These are phyloP conservation scores for Leucopternis melanops DNA, from an alignment of 2,113 vertebrate genomes.

Conservation along the genomic window DNA sequence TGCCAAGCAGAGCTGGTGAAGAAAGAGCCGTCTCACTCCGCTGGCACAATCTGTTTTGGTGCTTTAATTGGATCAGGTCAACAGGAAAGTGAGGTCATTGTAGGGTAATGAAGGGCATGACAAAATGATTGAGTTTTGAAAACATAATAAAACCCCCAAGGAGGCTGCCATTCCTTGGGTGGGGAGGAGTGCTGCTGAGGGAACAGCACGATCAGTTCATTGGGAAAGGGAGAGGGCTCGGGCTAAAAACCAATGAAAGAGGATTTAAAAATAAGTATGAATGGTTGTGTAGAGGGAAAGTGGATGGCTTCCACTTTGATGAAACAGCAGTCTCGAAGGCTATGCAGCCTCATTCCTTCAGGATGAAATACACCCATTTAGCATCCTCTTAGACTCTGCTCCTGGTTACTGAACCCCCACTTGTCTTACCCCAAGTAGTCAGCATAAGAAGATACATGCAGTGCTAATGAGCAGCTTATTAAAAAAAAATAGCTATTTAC, in stretches of 20 bases:
- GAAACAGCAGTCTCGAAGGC: not conserved
- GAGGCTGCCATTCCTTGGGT: not conserved
- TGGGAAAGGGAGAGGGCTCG: fast-evolving
- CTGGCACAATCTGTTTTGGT: fast-evolving
- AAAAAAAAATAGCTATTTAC: not conserved
- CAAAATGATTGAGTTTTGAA: not conserved
- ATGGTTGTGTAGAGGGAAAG: not conserved
- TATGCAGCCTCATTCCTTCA: not conserved
- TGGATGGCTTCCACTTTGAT: not conserved
- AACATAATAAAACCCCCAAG: not conserved
- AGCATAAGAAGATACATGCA: not conserved
- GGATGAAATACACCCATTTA: not conserved
- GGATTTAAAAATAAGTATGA: not conserved
- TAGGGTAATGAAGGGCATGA: not conserved
- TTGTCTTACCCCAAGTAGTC: not conserved
- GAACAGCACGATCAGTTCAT: not conserved
- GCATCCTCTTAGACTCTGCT: not conserved
- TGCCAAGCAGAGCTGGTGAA: not conserved
- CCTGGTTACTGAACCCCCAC: fast-evolving
- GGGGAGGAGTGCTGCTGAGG: not conserved
- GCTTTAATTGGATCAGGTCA: not conserved
- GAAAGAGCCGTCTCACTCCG: not conserved
- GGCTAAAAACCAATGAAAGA: not conserved
- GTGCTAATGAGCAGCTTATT: not conserved
- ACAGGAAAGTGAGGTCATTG: not conserved